Conservation (phyloP, 2,797 vertebrate genomes). For the Sphaeramia orbicularis region DNA sequence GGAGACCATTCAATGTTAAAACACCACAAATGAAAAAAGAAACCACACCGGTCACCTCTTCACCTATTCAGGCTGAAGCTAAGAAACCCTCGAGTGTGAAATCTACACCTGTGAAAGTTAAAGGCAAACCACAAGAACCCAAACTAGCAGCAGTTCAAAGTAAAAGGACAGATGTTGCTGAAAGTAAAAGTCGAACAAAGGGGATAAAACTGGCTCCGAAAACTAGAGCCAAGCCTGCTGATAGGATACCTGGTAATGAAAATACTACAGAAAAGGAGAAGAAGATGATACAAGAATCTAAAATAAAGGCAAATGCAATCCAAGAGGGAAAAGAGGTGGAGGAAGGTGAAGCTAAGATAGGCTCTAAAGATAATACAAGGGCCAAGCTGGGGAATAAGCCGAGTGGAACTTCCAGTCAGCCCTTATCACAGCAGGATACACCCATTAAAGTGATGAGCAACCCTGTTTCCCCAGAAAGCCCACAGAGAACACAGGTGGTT, state of each 20-base stretch:
- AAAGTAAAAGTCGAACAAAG: slow-evolving; percentile 35
- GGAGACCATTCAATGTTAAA: slow-evolving; percentile 25
- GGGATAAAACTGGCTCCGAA: slow-evolving; percentile 15
- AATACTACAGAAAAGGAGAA: slow-evolving; percentile 9
- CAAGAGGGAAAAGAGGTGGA: not conserved
- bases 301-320: slow-evolving; percentile 33
- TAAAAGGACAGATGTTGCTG: slow-evolving; percentile 12
- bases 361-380: slow-evolving; percentile 11
- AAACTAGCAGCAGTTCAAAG: slow-evolving; percentile 26
- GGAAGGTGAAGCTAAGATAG: slow-evolving; percentile 14
- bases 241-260: slow-evolving; percentile 20
- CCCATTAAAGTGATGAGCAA: slow-evolving; percentile 19
- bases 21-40: slow-evolving; percentile 12
- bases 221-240: not conserved
- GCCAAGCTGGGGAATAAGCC: slow-evolving; percentile 18
- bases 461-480: slow-evolving; percentile 45
- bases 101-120: slow-evolving; percentile 35
- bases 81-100: slow-evolving; percentile 27
- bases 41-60: not conserved
- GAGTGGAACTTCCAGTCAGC: slow-evolving; percentile 20
- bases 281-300: slow-evolving; percentile 28
- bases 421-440: slow-evolving; percentile 34
- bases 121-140: slow-evolving; percentile 29
- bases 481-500: slow-evolving; percentile 35
- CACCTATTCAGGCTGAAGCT: slow-evolving; percentile 5